Conservation (phyloP, 2,888 invertebrate species). For the Nemurella pictetii region DNA sequence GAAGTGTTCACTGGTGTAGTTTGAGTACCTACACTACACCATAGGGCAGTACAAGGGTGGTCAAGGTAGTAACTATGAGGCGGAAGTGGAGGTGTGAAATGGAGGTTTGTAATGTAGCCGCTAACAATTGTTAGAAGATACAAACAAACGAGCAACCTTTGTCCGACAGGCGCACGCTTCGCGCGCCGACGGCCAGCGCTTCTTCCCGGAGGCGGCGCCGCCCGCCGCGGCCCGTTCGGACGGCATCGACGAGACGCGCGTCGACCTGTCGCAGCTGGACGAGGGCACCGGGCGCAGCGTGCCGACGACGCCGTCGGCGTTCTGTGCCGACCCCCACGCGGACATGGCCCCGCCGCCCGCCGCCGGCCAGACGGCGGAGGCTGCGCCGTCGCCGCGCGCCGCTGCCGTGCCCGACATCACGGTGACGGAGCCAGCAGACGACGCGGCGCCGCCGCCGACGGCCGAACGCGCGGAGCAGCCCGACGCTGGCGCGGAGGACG, state of each 20-base stretch:
- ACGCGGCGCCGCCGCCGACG: slow-evolving; percentile 43
- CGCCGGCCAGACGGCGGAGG: too few relatives aligned
- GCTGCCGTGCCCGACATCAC: slow-evolving; percentile 46
- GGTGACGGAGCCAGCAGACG: slow-evolving; percentile 46
- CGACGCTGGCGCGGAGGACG: neutral
- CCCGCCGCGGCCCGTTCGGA: slow-evolving; percentile 48
- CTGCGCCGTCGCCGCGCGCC: neutral
- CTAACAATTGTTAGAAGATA: too few relatives aligned
- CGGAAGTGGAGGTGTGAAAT: too few relatives aligned
- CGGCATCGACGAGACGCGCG: slow-evolving; percentile 74
- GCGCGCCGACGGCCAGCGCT: neutral
- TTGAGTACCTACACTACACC: too few relatives aligned
- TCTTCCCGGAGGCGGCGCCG: neutral
- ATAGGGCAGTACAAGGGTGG: too few relatives aligned
- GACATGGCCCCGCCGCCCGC: neutral
- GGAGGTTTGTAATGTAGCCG: too few relatives aligned
- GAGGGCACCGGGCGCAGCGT: slow-evolving; percentile 68
- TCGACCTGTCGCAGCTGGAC: slow-evolving; percentile 68
- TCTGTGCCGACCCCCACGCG: neutral
- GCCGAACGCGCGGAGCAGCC: too few relatives aligned
- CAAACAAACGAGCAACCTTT: too few relatives aligned
- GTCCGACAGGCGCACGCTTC: neutral
- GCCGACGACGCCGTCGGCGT: slow-evolving; percentile 62
- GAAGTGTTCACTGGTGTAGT: too few relatives aligned
- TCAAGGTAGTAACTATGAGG: too few relatives aligned